Conservation (phyloP, 1,140 invertebrate species). For the Copidosoma floridanum region DNA sequence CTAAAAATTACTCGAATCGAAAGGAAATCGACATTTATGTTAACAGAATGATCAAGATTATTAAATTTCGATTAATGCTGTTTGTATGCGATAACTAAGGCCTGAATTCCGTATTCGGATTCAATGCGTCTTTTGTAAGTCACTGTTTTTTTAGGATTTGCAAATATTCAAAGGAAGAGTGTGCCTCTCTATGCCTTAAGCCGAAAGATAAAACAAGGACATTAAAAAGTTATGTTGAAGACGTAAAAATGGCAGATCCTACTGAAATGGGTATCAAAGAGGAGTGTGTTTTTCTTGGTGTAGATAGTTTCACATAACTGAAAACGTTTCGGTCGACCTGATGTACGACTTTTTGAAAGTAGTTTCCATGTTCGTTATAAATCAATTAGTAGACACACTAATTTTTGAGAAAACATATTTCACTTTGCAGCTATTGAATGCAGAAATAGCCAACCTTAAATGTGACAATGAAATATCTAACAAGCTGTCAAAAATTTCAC, state of each 20-base stretch:
- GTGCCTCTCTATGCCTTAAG: not conserved
- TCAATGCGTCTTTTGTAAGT: not conserved
- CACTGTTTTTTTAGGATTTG: constrained; percentile 8
- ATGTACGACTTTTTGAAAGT: not conserved
- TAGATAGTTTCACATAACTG: not conserved
- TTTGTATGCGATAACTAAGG: too few species aligned
- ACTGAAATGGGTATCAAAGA: not conserved
- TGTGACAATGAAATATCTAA: not conserved
- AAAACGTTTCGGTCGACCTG: not conserved
- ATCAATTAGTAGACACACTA: too few species aligned
- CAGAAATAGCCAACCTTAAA: not conserved
- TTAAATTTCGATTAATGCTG: constrained; percentile 5
- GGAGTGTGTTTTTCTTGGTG: not conserved
- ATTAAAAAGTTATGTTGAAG: not conserved
- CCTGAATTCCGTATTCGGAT: too few species aligned
- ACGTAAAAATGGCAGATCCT: not conserved
- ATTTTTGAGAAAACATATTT: constrained; percentile 5
- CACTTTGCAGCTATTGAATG: not conserved
- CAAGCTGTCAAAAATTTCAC: not conserved
- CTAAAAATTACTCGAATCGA: constrained; percentile 14
- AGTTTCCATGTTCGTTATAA: not conserved
- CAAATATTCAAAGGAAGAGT: not conserved
- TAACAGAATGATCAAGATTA: not conserved
- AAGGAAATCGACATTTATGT: not conserved
- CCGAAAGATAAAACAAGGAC: not conserved